Evolutionary conservation across 2,888 invertebrate species (phyloP).

Genomic region (Mythimna loreyi): DNA sequence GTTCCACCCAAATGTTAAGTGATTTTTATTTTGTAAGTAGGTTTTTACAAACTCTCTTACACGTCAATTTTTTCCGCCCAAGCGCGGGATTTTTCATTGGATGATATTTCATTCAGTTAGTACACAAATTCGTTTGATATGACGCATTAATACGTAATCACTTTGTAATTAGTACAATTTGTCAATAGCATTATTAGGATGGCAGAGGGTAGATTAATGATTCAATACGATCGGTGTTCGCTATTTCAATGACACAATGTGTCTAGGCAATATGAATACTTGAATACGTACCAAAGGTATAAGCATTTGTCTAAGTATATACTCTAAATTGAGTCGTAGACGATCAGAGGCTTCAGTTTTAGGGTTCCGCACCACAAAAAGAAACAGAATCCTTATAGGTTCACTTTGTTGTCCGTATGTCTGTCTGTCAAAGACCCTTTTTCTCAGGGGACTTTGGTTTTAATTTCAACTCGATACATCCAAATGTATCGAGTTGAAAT

Average conservation of each 20-base stretch:
- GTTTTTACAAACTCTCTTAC: no score
- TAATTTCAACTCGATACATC: no score
- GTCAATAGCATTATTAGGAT: constrained; percentile 38
- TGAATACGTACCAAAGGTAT: constrained; percentile 18
- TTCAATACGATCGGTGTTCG: constrained; percentile 24
- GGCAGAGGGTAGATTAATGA: constrained; percentile 34
- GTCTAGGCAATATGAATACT: constrained; percentile 27
- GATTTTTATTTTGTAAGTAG: no score
- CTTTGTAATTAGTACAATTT: constrained; percentile 40
- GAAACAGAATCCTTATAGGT: no score
- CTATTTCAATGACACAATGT: constrained; percentile 11
- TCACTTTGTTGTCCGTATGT: no score
- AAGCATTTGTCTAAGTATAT: constrained; percentile 30
- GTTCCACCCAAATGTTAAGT: no score
- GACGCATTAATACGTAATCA: constrained; percentile 22
- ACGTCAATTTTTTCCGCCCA: no score
- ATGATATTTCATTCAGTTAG: background rate
- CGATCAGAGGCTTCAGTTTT: constrained; percentile 44
- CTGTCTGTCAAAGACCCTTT: no score
- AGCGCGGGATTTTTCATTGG: no score
- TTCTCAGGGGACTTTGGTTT: no score
- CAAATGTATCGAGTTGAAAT: no score
- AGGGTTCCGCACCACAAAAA: no score
- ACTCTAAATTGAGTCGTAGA: constrained; percentile 40
- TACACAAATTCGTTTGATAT: background rate